Evolutionary conservation across 2,113 vertebrate species (phyloP).

Genomic region (Cheirogaleus medius): DNA sequence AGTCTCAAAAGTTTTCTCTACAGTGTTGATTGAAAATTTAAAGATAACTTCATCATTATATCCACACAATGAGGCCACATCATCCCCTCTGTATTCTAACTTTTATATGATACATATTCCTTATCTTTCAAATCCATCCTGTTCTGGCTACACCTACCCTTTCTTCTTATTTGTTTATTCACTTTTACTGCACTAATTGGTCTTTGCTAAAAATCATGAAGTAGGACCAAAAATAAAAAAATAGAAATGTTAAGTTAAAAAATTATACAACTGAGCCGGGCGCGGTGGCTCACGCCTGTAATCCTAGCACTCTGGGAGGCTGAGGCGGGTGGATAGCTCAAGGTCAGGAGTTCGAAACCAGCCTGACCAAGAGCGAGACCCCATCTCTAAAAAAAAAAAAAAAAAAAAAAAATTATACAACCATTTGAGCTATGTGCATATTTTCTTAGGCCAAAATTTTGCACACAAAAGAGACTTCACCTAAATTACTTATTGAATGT

Average conservation of each 20-base stretch:
- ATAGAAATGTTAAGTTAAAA: not conserved
- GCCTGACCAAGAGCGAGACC: too few relatives aligned
- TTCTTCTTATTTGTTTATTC: not conserved
- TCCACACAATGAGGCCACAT: not conserved
- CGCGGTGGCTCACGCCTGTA: too few relatives aligned
- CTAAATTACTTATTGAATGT: not conserved
- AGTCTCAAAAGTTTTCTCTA: not conserved
- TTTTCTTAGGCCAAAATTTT: not conserved
- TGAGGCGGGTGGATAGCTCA: too few relatives aligned
- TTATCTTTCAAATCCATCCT: not conserved
- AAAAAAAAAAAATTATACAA: not conserved
- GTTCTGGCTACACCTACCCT: not conserved
- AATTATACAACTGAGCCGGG: not conserved
- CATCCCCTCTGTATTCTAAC: not conserved
- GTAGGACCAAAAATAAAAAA: not conserved
- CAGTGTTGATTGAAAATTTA: not conserved
- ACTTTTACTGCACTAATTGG: not conserved
- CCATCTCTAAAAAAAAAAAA: too few relatives aligned
- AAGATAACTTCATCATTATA: not conserved
- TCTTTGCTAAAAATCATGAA: not conserved
- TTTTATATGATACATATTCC: not conserved
- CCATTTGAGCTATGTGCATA: not conserved
- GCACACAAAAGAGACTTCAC: not conserved
- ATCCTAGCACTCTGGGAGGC: too few relatives aligned
- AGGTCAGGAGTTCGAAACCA: too few relatives aligned